These are phyloP conservation scores for Austrolebias charrua DNA, from an alignment of 2,797 vertebrate species.

Conservation along the genomic window DNA sequence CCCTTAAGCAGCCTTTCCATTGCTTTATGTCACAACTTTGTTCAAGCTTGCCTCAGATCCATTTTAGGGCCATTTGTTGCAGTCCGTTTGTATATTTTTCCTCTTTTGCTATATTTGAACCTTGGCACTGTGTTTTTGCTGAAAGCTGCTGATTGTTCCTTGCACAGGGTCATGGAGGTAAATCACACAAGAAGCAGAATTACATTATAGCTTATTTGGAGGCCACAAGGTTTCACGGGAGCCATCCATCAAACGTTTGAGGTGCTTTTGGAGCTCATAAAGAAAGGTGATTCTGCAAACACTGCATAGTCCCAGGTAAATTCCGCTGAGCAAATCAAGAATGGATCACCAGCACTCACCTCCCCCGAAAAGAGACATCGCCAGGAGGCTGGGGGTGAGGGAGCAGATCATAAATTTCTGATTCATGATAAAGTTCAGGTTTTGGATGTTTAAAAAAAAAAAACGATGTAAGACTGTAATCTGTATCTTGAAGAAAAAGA, in stretches of 20 bases:
- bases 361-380: constrained; percentile 8
- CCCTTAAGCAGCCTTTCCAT: constrained; percentile 14
- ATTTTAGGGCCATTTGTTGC: constrained; percentile 57
- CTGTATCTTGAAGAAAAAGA: constrained; percentile 3
- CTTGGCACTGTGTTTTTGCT: constrained; percentile 65
- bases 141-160: constrained; percentile 74
- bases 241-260: constrained; percentile 76
- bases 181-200: constrained; percentile 74
- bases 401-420: constrained; percentile 21
- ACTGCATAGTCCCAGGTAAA: constrained; percentile 52
- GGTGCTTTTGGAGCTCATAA: constrained; percentile 49
- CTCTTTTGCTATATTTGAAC: constrained; percentile 68
- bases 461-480: constrained; percentile 21
- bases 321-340: constrained; percentile 53
- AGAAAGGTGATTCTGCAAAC: constrained; percentile 64
- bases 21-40: constrained; percentile 39
- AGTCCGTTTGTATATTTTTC: constrained; percentile 37
- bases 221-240: constrained; percentile 69
- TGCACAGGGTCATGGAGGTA: constrained; percentile 66
- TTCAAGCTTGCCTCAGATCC: constrained; percentile 28
- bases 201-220: constrained; percentile 78
- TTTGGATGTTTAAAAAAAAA: background rate
- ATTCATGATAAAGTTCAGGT: constrained; percentile 11
- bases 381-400: constrained; percentile 23
- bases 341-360: constrained; percentile 13